These are phyloP conservation scores for Parthenolecanium corni DNA, from an alignment of 2,888 invertebrate genomes.

Conservation along the genomic window DNA sequence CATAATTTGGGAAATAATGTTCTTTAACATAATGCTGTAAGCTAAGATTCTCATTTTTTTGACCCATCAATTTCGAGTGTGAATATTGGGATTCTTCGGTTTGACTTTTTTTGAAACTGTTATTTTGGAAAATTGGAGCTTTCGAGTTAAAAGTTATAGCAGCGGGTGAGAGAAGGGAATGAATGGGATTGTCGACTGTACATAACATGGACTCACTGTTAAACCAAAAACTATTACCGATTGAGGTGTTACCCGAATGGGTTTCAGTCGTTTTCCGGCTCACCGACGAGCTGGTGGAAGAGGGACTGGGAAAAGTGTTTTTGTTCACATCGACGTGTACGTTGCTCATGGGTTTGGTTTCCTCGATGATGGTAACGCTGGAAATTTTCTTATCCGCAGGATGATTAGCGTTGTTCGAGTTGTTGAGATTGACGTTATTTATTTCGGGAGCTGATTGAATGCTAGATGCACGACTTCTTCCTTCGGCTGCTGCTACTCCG, in stretches of 20 bases:
- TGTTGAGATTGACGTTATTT: slow-evolving; percentile 30
- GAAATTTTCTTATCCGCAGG: background rate
- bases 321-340: background rate
- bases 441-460: slow-evolving; percentile 59
- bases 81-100: too few relatives aligned
- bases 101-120: too few relatives aligned
- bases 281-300: slow-evolving; percentile 14
- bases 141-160: too few relatives aligned
- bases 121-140: too few relatives aligned
- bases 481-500: slow-evolving; percentile 28
- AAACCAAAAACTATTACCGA: slow-evolving; percentile 4
- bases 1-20: too few relatives aligned
- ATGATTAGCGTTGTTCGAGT: slow-evolving; percentile 27
- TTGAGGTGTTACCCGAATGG: slow-evolving; percentile 18
- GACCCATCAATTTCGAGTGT: too few relatives aligned
- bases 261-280: background rate
- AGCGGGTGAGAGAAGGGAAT: too few relatives aligned
- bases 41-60: too few relatives aligned
- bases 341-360: background rate
- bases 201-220: background rate
- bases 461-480: slow-evolving; percentile 49
- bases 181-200: too few relatives aligned
- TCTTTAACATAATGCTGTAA: too few relatives aligned
- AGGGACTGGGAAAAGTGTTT: slow-evolving; percentile 15
- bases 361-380: background rate